Conservation (phyloP, 2,113 vertebrate genomes). For the Perca flavescens region DNA sequence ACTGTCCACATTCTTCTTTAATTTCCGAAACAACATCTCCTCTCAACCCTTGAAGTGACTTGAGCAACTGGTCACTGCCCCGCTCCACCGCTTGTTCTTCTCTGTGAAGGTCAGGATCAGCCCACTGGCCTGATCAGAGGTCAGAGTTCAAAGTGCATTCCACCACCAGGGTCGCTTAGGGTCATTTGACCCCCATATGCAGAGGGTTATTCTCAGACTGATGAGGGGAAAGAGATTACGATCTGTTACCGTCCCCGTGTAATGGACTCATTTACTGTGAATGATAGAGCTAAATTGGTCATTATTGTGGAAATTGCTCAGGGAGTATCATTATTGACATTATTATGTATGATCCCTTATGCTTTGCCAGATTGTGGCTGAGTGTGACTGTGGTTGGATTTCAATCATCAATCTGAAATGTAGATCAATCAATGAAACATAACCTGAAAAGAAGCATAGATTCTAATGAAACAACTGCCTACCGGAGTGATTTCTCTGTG, state of each 20-base stretch:
- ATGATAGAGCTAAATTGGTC: constrained; percentile 48
- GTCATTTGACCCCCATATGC: constrained; percentile 55
- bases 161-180: constrained; percentile 55
- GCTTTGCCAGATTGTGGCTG: constrained; percentile 23
- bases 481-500: constrained; percentile 11
- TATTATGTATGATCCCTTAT: constrained; percentile 36
- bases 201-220: constrained; percentile 68
- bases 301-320: constrained; percentile 48
- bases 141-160: constrained; percentile 74
- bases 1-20: constrained; percentile 30
- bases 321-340: constrained; percentile 19
- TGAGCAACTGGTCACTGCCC: constrained; percentile 70
- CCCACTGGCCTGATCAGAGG: constrained; percentile 45
- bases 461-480: constrained; percentile 39
- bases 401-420: constrained; percentile 22
- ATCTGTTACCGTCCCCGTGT: constrained; percentile 47
- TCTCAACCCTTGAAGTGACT: constrained; percentile 57
- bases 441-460: not conserved
- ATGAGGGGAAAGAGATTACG: constrained; percentile 48
- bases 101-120: constrained; percentile 58
- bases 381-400: constrained; percentile 6
- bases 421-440: constrained; percentile 11
- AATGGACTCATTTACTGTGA: constrained; percentile 63
- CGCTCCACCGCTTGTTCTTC: constrained; percentile 21
- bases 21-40: constrained; percentile 37